phyloP scores from a whole-genome alignment of 2,113 vertebrate species.

The Pedionomus torquatus region DNA sequence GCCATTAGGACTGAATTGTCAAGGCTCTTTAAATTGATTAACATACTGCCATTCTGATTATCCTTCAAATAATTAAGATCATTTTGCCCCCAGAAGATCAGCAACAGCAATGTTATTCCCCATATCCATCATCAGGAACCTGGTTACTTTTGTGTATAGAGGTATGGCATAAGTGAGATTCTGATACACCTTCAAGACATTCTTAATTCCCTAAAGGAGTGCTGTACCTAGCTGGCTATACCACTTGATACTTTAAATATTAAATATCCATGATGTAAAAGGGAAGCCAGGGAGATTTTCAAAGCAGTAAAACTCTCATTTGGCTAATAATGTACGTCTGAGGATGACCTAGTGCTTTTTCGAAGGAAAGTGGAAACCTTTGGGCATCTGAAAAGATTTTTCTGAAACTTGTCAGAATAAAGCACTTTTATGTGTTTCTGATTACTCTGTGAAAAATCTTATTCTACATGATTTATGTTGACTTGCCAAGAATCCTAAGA shows the following conservation, averaged over 20 bases:
- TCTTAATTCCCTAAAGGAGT: conserved; percentile 13
- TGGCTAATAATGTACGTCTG: conserved; percentile 40
- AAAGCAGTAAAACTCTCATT: conserved; percentile 51
- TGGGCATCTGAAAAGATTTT: neutral
- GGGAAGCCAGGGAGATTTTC: conserved; percentile 57
- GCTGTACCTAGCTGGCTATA: neutral
- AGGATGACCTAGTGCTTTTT: conserved; percentile 37
- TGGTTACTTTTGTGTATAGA: neutral
- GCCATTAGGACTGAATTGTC: neutral
- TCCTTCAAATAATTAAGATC: conserved; percentile 39
- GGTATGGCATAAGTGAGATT: neutral
- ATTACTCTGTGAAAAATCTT: conserved; percentile 55
- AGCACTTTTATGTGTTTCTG: conserved; percentile 32
- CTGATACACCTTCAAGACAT: conserved; percentile 10
- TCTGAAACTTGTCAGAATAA: conserved; percentile 58
- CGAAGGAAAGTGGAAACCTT: neutral
- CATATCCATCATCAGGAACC: neutral
- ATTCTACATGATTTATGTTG: conserved; percentile 48
- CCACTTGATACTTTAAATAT: neutral
- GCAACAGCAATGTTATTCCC: neutral
- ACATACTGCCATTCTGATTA: neutral
- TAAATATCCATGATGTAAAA: conserved; percentile 37
- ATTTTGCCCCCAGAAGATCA: conserved; percentile 4
- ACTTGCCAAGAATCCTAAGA: conserved; percentile 54
- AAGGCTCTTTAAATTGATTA: conserved; percentile 24